Evolutionary conservation across 2,113 vertebrate species (phyloP).

Genomic region (human): GRCh38 chr3:115322501-115323000

Average conservation of each 20-base stretch:
- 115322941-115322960: not conserved
- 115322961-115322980: not conserved
- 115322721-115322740: not conserved
- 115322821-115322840: not conserved
- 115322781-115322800: not conserved
- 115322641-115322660: not conserved
- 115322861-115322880: not conserved
- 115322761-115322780: not conserved
- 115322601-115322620: not conserved
- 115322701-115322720: not conserved
- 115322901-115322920: not conserved
- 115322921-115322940: not conserved
- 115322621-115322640: not conserved
- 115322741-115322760: not conserved
- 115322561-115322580: not conserved
- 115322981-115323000: not conserved
- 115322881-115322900: conserved; percentile 6
- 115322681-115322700: not conserved
- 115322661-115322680: not conserved
- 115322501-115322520: not conserved
- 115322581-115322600: not conserved
- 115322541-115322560: not conserved
- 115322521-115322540: not conserved
- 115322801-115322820: not conserved
- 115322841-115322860: not conserved